Evolutionary conservation across 2,888 invertebrate genomes (phyloP).

Genomic region (Limulus polyphemus): DNA sequence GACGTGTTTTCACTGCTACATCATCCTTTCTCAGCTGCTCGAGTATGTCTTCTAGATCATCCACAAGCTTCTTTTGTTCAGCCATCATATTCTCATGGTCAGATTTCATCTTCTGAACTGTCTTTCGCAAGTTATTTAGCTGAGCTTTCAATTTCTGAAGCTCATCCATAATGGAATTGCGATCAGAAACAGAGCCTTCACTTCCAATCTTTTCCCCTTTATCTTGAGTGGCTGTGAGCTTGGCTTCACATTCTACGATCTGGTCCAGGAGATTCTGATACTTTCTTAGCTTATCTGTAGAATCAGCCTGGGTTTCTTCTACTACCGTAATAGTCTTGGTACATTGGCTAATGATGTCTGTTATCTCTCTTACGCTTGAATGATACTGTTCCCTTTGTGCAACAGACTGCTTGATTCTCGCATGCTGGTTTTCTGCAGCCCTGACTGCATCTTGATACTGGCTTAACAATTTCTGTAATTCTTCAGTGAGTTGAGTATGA

Average conservation of each 20-base stretch:
- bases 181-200: slow-evolving; percentile 73
- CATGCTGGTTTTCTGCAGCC: slow-evolving; percentile 61
- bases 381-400: slow-evolving; percentile 76
- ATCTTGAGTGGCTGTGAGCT: slow-evolving; percentile 71
- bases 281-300: slow-evolving; percentile 72
- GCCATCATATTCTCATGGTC: slow-evolving; percentile 77
- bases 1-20: slow-evolving; percentile 64
- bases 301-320: slow-evolving; percentile 64
- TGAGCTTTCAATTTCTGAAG: slow-evolving; percentile 75
- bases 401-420: slow-evolving; percentile 54
- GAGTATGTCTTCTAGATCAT: slow-evolving; percentile 66
- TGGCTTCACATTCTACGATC: slow-evolving; percentile 80
- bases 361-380: slow-evolving; percentile 70
- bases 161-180: slow-evolving; percentile 75
- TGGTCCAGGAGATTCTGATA: slow-evolving; percentile 73
- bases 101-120: slow-evolving; percentile 71
- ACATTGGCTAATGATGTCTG: slow-evolving; percentile 72
- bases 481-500: slow-evolving; percentile 40
- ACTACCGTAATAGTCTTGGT: slow-evolving; percentile 72
- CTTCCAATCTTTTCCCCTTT: slow-evolving; percentile 86
- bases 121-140: slow-evolving; percentile 58
- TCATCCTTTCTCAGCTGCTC: slow-evolving; percentile 74
- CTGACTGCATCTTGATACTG: slow-evolving; percentile 76
- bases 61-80: slow-evolving; percentile 64
- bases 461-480: slow-evolving; percentile 60